Conservation (phyloP, 35 echinoderm and acorn worm species). For the Apostichopus japonicus region DNA sequence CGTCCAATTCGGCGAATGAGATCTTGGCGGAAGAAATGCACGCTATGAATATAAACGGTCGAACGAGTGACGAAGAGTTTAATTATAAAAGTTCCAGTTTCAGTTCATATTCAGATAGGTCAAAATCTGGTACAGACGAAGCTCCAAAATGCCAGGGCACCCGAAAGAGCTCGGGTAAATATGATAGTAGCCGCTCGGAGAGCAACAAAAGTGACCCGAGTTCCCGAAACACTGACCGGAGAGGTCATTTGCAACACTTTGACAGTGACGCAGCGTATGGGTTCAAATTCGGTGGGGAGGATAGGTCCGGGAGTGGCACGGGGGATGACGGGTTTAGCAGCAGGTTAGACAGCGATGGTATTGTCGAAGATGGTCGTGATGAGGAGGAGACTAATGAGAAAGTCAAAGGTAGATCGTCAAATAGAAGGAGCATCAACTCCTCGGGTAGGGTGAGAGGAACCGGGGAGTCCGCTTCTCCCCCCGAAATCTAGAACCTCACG, state of each 20-base stretch:
- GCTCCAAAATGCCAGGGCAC: not conserved
- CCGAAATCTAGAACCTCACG: too few relatives aligned
- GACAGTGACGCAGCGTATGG: constrained; percentile 23
- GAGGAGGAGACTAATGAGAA: not conserved
- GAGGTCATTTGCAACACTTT: not conserved
- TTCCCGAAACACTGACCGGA: not conserved
- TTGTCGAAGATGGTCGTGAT: not conserved
- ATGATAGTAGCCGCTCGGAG: not conserved
- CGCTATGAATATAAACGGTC: not conserved
- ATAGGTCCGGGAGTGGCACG: not conserved
- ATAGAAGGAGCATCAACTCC: not conserved
- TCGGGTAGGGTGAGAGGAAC: not conserved
- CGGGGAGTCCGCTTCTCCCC: not conserved
- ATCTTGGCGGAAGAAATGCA: not conserved
- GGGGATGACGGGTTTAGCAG: not conserved
- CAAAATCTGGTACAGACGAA: not conserved
- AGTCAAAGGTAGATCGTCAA: not conserved
- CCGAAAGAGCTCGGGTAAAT: too few relatives aligned
- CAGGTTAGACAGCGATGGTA: not conserved
- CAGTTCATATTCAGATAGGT: not conserved
- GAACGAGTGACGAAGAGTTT: not conserved
- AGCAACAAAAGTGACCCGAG: not conserved
- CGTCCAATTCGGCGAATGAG: not conserved
- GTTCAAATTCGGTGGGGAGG: constrained; percentile 10
- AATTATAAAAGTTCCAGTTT: not conserved